A percentile compares a stretch with the other conserved stretches of the same genome.
Conservation (phyloP, 2,113 vertebrate genomes). For the Lampris incognitus region DNA sequence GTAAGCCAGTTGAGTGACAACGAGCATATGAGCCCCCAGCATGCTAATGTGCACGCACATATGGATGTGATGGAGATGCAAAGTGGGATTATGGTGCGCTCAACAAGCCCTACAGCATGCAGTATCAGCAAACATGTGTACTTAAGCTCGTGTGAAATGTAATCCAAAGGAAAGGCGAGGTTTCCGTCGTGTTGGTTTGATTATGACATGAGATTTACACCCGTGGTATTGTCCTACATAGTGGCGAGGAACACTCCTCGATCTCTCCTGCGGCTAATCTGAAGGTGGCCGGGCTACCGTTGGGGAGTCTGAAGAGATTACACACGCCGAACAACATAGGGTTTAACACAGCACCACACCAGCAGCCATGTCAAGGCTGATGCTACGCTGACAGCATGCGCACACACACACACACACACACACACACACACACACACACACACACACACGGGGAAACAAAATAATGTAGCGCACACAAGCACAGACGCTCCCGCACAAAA, state of each 20-base stretch:
- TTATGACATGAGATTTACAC: slow-evolving; percentile 14
- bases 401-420: neutral
- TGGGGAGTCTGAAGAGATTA: slow-evolving; percentile 81
- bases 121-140: neutral
- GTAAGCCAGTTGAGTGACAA: neutral
- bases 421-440: neutral
- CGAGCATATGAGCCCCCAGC: neutral
- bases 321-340: slow-evolving; percentile 74
- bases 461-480: too few relatives aligned
- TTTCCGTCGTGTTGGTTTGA: slow-evolving; percentile 7
- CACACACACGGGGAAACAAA: too few relatives aligned
- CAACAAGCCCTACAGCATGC: slow-evolving; percentile 17
- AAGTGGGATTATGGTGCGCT: slow-evolving; percentile 20
- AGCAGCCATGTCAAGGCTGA: neutral
- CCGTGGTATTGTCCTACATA: slow-evolving; percentile 16
- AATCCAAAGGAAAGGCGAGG: too few relatives aligned
- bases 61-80: neutral
- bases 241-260: slow-evolving; percentile 37
- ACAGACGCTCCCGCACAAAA: too few relatives aligned
- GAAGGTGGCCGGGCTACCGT: slow-evolving; percentile 81
- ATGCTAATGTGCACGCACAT: neutral
- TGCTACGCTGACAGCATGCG: neutral
- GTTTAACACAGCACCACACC: slow-evolving; percentile 52
- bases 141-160: neutral
- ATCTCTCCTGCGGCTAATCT: slow-evolving; percentile 78